phyloP scores from a whole-genome alignment of 2,113 vertebrate species.

The Antigone vipio region DNA sequence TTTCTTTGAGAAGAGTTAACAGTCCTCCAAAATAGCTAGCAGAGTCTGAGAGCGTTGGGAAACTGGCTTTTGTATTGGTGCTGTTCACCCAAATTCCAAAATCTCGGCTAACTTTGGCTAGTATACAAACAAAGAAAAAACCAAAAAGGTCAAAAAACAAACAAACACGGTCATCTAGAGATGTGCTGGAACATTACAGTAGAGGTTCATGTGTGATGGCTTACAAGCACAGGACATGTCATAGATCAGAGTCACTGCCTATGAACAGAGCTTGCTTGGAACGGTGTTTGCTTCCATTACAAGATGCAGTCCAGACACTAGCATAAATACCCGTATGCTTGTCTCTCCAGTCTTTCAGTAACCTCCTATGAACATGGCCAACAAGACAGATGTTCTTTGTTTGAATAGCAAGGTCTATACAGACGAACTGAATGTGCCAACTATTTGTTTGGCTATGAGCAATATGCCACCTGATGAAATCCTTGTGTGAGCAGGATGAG shows the following conservation, averaged over 20 bases:
- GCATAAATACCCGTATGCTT: neutral
- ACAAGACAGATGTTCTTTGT: conserved; percentile 13
- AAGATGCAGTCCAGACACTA: neutral
- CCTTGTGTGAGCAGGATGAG: neutral
- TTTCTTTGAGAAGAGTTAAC: neutral
- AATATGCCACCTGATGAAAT: conserved; percentile 16
- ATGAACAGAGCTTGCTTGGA: neutral
- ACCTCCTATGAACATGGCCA: neutral
- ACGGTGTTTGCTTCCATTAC: neutral
- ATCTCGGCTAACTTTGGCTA: neutral
- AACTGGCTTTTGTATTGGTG: neutral
- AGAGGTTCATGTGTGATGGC: neutral
- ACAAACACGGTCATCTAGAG: neutral
- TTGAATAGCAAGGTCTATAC: neutral
- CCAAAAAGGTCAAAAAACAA: too few relatives aligned
- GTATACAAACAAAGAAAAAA: neutral
- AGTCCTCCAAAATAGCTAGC: neutral
- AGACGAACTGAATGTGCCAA: neutral
- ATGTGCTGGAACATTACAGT: neutral
- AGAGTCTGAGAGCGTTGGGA: neutral
- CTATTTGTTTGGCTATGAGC: conserved; percentile 6
- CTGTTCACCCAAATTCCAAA: neutral
- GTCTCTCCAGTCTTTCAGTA: neutral
- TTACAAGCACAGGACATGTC: neutral
- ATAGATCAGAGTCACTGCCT: neutral